Base-by-base conservation (phyloP, 2,113 vertebrate genomes). In the Acrocephalus kingi region DNA sequence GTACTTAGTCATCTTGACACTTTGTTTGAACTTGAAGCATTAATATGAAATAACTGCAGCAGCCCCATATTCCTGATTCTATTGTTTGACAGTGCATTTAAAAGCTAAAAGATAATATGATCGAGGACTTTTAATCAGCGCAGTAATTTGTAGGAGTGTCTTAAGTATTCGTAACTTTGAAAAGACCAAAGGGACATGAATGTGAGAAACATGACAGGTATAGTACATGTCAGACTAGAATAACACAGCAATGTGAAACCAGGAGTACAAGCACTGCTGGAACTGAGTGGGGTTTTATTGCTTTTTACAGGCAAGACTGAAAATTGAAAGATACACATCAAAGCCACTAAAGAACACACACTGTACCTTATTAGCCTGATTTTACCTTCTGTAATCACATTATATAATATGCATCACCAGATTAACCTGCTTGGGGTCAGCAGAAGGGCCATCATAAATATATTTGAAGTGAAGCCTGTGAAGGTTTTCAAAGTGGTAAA, bases 1-100 rank as follows among this genome's bases (percentile, higher is more conserved):
- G 97, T 98, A 98, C 97, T 99, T 98, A 98, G 98, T 98, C 98
- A 98, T 98, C 97, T 97, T 99, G 99, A 99, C 98, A 99, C 98
- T 98, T 98, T 97, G 96, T 98, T 98, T 99, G 99, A 99, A 99
- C 98, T 98, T 97, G 8, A 98, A 98, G 97, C 97, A 98, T 99
- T 99, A 98, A 98, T 98, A 97, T 93, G 96, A 98, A 98, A 98
- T 98, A 98, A 99, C 97, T 90, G 97, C 91, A 73, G 87, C 90
- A 97, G 97, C 95, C 96, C 95, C 88, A 37, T 96, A 97, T 98
- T 98, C 98, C 97, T 97, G 98, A 98, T 97, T 98, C 97, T 93
- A 97, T 98, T 98, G 98, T 98, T 98, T 98, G 98, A 98, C 98
- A 96, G 94, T 95, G 94, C 96, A 97, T 98, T 97, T 97, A 97